phyloP scores from a whole-genome alignment of 2,797 vertebrate genomes.

The Rhinogobio ventralis region DNA sequence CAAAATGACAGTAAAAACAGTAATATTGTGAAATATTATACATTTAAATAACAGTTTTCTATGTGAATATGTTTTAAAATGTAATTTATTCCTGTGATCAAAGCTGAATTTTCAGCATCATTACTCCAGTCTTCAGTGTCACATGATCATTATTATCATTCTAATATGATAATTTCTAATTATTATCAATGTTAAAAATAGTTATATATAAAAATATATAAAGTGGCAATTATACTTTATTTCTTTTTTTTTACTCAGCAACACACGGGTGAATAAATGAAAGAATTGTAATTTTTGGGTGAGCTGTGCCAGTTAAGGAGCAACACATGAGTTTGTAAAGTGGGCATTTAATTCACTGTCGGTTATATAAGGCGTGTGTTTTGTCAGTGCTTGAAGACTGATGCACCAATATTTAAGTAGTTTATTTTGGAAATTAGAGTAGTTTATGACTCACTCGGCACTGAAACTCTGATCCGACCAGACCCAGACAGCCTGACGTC shows the following conservation, averaged over 20 bases:
- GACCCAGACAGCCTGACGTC: constrained; percentile 91
- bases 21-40: background rate
- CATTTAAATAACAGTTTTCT: background rate
- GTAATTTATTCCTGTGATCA: background rate
- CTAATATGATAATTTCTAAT: background rate
- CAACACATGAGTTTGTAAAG: background rate
- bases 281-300: background rate
- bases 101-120: background rate
- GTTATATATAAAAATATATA: too few relatives aligned
- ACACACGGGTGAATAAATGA: background rate
- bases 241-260: too few relatives aligned
- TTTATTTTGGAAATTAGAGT: constrained; percentile 8
- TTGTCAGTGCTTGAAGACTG: background rate
- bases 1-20: background rate
- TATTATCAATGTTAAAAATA: background rate
- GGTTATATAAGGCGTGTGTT: constrained; percentile 3
- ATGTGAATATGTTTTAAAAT: too few relatives aligned
- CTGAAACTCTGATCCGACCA: constrained; percentile 93
- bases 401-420: background rate
- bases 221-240: background rate
- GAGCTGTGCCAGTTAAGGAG: background rate
- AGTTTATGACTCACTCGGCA: constrained; percentile 83
- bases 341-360: background rate
- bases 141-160: background rate
- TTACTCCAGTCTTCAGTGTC: background rate